Evolutionary conservation across 2,797 vertebrate species (phyloP).

Genomic region (Channallabes apus): DNA sequence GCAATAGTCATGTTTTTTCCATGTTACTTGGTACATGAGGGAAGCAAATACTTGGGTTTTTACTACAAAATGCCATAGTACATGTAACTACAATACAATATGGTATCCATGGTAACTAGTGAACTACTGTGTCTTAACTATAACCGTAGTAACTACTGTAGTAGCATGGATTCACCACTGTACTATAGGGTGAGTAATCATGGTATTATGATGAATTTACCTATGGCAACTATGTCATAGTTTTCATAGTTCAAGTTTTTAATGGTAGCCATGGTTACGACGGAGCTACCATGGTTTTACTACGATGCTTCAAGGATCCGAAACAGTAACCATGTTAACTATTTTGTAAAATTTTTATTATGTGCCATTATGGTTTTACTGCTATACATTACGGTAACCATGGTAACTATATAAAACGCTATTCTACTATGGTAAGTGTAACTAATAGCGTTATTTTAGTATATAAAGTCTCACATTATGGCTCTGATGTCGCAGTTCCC

Average conservation of each 20-base stretch:
- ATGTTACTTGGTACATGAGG: not conserved
- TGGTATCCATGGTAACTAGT: not conserved
- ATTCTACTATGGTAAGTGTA: no score
- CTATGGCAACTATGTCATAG: no score
- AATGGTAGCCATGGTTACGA: not conserved
- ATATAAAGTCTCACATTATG: no score
- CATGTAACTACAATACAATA: no score
- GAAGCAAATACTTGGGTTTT: not conserved
- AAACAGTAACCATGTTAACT: not conserved
- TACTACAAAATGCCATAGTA: not conserved
- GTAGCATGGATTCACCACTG: not conserved
- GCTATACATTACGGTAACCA: not conserved
- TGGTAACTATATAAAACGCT: not conserved
- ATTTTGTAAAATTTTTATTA: no score
- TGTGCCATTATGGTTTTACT: not conserved
- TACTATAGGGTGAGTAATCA: not conserved
- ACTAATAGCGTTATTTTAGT: not conserved
- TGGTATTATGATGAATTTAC: not conserved
- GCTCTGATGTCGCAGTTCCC: slow-evolving; percentile 68
- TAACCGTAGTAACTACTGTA: not conserved
- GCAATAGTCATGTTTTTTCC: not conserved
- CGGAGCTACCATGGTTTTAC: no score
- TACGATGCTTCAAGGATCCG: not conserved
- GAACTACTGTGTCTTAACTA: not conserved
- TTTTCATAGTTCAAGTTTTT: not conserved